phyloP scores from a whole-genome alignment of 2,797 vertebrate species.

The Neopelma chrysocephalum region DNA sequence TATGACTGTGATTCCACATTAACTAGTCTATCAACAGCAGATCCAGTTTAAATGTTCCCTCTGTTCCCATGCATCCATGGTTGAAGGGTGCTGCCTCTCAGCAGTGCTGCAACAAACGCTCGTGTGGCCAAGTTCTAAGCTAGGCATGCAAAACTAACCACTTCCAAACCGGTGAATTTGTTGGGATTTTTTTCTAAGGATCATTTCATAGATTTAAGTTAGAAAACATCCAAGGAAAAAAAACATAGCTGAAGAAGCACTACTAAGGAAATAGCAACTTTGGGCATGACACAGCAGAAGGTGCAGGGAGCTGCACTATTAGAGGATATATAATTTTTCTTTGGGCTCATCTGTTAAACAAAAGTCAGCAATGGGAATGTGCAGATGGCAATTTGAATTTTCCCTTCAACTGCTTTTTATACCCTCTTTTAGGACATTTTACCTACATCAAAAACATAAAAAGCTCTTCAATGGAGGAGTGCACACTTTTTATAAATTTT shows the following conservation, averaged over 20 bases:
- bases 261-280: not conserved
- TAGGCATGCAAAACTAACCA: not conserved
- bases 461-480: not conserved
- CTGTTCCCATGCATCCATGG: not conserved
- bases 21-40: not conserved
- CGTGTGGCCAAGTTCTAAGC: not conserved
- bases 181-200: not conserved
- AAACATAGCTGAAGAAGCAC: not conserved
- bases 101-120: not conserved
- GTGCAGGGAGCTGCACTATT: not conserved
- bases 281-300: not conserved
- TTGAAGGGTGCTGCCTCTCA: not conserved
- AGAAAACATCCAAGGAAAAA: not conserved
- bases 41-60: not conserved
- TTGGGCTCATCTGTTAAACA: constrained; percentile 44
- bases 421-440: not conserved
- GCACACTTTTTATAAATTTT: not conserved
- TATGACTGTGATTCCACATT: not conserved
- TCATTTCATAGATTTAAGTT: not conserved
- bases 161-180: not conserved
- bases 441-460: not conserved
- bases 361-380: constrained; percentile 22
- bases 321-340: constrained; percentile 3
- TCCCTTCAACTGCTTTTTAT: constrained; percentile 22
- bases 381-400: constrained; percentile 41